Conservation (phyloP, 2,888 invertebrate genomes). For the Andrena trimmerana region DNA sequence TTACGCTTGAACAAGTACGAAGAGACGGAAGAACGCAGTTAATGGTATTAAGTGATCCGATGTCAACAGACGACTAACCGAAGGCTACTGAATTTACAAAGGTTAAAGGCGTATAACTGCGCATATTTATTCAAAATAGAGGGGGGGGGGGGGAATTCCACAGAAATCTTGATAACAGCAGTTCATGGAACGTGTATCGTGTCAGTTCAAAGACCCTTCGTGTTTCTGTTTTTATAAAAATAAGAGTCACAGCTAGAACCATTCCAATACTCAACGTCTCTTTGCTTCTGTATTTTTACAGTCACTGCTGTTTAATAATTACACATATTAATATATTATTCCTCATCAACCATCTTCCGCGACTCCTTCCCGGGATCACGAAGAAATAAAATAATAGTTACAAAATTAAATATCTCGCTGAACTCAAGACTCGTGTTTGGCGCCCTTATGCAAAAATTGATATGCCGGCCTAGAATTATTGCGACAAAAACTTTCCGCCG, state of each 20-base stretch:
- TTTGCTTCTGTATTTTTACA: neutral
- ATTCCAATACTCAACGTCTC: neutral
- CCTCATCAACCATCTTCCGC: no score
- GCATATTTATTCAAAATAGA: neutral
- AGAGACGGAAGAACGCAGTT: neutral
- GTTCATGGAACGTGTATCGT: neutral
- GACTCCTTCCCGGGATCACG: no score
- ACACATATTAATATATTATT: no score
- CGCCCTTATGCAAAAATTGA: no score
- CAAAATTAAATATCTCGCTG: no score
- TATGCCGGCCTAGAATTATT: no score
- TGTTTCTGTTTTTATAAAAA: neutral
- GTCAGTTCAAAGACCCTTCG: neutral
- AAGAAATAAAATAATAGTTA: no score
- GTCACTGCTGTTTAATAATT: no score
- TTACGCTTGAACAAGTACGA: neutral
- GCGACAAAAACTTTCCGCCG: no score
- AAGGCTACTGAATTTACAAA: constrained; percentile 17
- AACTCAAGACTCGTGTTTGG: no score
- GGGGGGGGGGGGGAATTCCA: neutral
- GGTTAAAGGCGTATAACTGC: constrained; percentile 11
- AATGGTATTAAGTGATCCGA: constrained; percentile 10
- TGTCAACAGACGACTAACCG: constrained; percentile 18
- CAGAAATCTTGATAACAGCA: constrained; percentile 17
- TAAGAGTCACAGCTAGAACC: neutral